Evolutionary conservation across 1,140 invertebrate species (phyloP), one percentile per base, ranked within the genome.

Genomic region (Zaprionus kolodkinae): DNA sequence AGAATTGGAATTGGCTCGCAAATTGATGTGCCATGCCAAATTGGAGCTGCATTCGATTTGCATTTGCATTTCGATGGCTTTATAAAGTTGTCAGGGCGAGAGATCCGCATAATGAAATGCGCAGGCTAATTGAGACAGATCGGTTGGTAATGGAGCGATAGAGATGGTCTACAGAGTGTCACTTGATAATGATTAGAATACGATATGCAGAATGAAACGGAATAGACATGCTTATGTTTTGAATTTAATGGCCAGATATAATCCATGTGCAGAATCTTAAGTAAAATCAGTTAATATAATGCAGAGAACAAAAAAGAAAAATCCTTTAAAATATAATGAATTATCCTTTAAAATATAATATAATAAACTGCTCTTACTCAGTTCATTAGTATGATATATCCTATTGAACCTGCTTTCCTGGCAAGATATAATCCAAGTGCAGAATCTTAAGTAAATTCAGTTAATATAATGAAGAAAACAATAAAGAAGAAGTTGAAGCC

Each of bases 91-190:
- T 75, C 59, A 38, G 40, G 48, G 4, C 40, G 13, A 36, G 67
- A 30, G 40, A 54, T 67, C 27, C 63, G 35, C 64, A 54, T 61
- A 73, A 73, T 73, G 30, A 69, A 73, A 73, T 69, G 48, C 65
- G 43, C 71, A 59, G 70, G 69, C 56, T 75, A 75, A 75, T 75
- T 73, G 71, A 73, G 65, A 73, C 71, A 69, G 71, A 73, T 73
- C 55, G 63, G 17, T 33, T 59, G 38, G 43, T 45, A 57, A 56
- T 27, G 30, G 52, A 55, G 27, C 12, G 52, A 55, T 55, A 25
- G 50, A 54, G 17, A 27, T 15, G 9, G n/a, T 9, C 50, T 13
- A 30, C 2, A 21, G 21, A 21, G 21, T 21, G 21, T 2, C 21
- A 21, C 50, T 25, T 54, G 50, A 54, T 54, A 30, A 54, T 15